Evolutionary conservation across 2,113 vertebrate species (phyloP), one percentile per base, ranked within the genome.

Genomic region (Conger conger): DNA sequence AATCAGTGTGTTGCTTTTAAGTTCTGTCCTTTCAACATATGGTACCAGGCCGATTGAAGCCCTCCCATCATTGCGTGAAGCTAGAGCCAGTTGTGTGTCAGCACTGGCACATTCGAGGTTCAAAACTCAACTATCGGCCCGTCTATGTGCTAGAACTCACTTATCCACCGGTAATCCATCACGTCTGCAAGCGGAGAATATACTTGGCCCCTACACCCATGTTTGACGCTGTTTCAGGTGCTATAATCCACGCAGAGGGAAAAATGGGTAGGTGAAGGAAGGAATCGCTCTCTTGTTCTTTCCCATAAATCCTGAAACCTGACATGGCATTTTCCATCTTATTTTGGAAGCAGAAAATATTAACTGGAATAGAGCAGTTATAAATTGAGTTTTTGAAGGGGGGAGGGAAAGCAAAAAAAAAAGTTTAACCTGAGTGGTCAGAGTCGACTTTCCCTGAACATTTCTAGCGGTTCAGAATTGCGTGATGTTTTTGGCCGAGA

Each of bases 401-500:
- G 80, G 83, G 86, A 88, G 87, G 86, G 82, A 89, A 87, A 86
- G 89, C 83, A 80, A 86, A 86, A 30, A 30, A 83, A 82, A 84
- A 87, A 93, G 91, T 94, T 87, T 20, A 92, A 91, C 87, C 91
- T 89, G 80, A 88, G 79, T 81, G 87, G 90, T 89, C 91, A 91
- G 90, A 94, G 92, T 93, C 92, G 85, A 92, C 91, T 93, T 95
- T 94, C 92, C 89, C 93, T 93, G 93, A 93, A 93, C 91, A 94
- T 95, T 93, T 91, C 35, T 54, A 93, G 92, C 88, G 94, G 91
- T 93, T 90, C 88, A 90, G 93, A 94, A 92, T 90, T 77, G 87
- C 91, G 91, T 96, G 95, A 94, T 96, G 90, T 96, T 95, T 94
- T 97, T 96, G 96, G 95, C 95, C 93, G 53, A 13, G 86, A 81